phyloP scores from a whole-genome alignment of 2,888 invertebrate species.

The Drosophila maculinotata region DNA sequence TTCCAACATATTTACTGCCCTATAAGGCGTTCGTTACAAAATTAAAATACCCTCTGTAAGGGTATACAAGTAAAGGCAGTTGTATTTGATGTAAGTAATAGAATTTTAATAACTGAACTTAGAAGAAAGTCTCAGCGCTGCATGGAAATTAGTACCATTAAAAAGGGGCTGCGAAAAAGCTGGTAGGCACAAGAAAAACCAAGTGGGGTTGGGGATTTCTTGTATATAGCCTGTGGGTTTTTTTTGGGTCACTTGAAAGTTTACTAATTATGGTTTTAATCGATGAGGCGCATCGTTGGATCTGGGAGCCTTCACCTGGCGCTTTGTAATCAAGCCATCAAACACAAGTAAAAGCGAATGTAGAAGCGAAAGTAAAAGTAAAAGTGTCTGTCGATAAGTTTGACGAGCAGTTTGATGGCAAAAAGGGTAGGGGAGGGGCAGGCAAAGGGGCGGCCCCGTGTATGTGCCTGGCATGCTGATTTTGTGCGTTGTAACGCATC shows the following conservation, averaged over 20 bases:
- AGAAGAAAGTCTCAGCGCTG: constrained; percentile 9
- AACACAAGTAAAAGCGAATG: constrained; percentile 32
- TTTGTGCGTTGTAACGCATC: constrained; percentile 38
- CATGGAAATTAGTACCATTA: constrained; percentile 25
- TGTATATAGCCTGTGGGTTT: neutral
- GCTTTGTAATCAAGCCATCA: constrained; percentile 60
- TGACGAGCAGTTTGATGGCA: neutral
- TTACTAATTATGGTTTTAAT: constrained; percentile 74
- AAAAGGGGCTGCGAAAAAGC: neutral
- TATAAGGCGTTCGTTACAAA: too few relatives aligned
- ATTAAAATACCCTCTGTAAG: neutral
- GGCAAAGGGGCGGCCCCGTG: neutral
- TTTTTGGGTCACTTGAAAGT: constrained; percentile 60
- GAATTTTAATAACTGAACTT: constrained; percentile 69
- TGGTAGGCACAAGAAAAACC: constrained; percentile 2
- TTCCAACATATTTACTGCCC: too few relatives aligned
- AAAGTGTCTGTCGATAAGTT: constrained; percentile 42
- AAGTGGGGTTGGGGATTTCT: neutral
- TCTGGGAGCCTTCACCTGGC: constrained; percentile 1
- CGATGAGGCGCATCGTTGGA: constrained; percentile 59
- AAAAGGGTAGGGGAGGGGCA: neutral
- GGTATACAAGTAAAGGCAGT: neutral
- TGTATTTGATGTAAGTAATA: constrained; percentile 53
- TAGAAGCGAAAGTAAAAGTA: constrained; percentile 17
- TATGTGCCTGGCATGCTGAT: constrained; percentile 68